These are phyloP conservation scores for Piscicola geometra DNA, from an alignment of 2,888 invertebrate genomes.

Conservation along the genomic window DNA sequence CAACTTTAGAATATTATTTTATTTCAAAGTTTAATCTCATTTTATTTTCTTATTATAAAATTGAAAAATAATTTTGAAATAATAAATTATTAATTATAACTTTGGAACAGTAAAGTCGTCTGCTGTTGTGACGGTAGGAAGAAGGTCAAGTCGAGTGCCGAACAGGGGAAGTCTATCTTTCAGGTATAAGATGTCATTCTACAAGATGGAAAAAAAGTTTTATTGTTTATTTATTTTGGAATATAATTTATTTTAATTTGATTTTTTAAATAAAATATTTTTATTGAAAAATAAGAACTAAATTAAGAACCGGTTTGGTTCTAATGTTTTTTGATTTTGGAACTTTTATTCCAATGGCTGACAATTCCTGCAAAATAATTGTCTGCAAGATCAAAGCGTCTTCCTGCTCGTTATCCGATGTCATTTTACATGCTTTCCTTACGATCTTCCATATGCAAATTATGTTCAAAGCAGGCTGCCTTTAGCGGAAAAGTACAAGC, in stretches of 20 bases:
- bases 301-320: background rate
- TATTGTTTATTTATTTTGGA: no score
- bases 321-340: background rate
- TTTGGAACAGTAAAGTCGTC: background rate
- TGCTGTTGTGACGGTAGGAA: background rate
- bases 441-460: no score
- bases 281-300: background rate
- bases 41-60: no score
- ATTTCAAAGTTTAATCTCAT: background rate
- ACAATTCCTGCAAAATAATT: background rate
- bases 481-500: background rate
- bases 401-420: no score
- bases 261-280: background rate
- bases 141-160: background rate
- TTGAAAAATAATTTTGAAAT: no score
- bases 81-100: no score
- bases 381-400: no score
- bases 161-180: background rate
- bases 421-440: no score
- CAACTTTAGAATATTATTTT: background rate
- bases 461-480: no score
- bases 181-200: background rate
- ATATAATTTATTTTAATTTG: background rate
- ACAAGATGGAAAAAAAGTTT: no score
- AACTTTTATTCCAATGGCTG: constrained; percentile 2